Evolutionary conservation across 2,888 invertebrate species (phyloP), one percentile per base, ranked within the genome.

Genomic region (Cephus pygmeus): DNA sequence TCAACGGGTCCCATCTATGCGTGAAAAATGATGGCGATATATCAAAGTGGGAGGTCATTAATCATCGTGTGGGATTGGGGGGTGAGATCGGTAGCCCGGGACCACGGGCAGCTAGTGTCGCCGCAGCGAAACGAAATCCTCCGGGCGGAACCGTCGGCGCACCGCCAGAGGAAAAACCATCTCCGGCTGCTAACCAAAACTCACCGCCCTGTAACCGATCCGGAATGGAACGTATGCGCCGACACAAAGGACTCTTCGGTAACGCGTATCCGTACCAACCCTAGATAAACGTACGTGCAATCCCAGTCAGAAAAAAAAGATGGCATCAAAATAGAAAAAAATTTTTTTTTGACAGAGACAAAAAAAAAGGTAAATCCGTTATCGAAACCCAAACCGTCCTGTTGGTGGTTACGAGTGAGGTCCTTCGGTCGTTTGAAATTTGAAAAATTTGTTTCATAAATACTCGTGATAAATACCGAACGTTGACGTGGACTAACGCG

Each of bases 21-120:
- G 85, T 90, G 88, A 89, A 89, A 89, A 89, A 89, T 88, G 88
- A 89, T 85, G 83, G 87, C 81, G 82, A 87, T 89, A 85, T 85
- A 89, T 89, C 88, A 88, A 78, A 79, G 75, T 79, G 69, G 34
- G 75, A 73, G 79, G 82, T 87, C 86, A 88, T 89, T 89, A 89
- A 89, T 89, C 89, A 89, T 87, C 79, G 80, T 34, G 33, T 31
- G 9, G 71, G 40, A 40, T 40, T 6, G 40, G 23, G 40, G 40
- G 23, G 40, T 23, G 40, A 15, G 23, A 15, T 15, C 40, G 40
- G 40, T 15, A 40, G 40, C 23, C 40, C 40, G 23, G 40, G 40
- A 40, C 40, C 81, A 77, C 75, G 76, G 78, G 69, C 75, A 76
- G 75, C 69, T 69, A 78, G 77, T 76, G 83, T 84, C 82, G 85